Percentiles rank a stretch among this genome's conserved stretches.
Conservation (phyloP, 1,140 invertebrate genomes). For the Eubasilissa regina region DNA sequence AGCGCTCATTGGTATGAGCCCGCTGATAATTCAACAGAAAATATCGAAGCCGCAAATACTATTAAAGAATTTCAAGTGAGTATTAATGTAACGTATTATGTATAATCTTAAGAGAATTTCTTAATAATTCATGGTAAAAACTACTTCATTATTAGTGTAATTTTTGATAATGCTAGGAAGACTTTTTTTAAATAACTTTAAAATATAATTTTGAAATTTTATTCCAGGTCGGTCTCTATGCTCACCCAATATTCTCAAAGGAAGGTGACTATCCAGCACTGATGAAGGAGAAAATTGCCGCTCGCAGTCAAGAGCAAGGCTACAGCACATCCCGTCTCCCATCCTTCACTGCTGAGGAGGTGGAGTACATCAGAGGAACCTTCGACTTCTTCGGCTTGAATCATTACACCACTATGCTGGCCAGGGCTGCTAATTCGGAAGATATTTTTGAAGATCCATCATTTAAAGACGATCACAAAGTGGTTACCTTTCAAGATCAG, state of each 20-base stretch:
- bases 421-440: slow-evolving; percentile 33
- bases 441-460: slow-evolving; percentile 43
- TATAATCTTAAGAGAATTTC: too few relatives aligned
- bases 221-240: slow-evolving; percentile 62
- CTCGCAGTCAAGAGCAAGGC: slow-evolving; percentile 63
- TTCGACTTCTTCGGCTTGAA: slow-evolving; percentile 65
- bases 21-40: slow-evolving; percentile 63
- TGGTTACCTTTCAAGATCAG: slow-evolving; percentile 44
- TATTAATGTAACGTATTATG: not conserved
- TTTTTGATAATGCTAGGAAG: too few relatives aligned
- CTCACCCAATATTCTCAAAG: slow-evolving; percentile 62
- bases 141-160: too few relatives aligned
- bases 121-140: too few relatives aligned
- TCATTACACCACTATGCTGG: slow-evolving; percentile 55
- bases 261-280: slow-evolving; percentile 64
- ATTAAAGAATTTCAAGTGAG: slow-evolving; percentile 71
- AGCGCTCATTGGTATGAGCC: slow-evolving; percentile 66
- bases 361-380: slow-evolving; percentile 71
- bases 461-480: slow-evolving; percentile 41
- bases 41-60: slow-evolving; percentile 69
- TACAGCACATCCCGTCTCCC: slow-evolving; percentile 63
- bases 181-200: too few relatives aligned
- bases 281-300: slow-evolving; percentile 62
- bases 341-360: slow-evolving; percentile 68
- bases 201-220: too few relatives aligned